phyloP scores from a whole-genome alignment of 2,113 vertebrate species.

The Cephalopholis sonnerati region DNA sequence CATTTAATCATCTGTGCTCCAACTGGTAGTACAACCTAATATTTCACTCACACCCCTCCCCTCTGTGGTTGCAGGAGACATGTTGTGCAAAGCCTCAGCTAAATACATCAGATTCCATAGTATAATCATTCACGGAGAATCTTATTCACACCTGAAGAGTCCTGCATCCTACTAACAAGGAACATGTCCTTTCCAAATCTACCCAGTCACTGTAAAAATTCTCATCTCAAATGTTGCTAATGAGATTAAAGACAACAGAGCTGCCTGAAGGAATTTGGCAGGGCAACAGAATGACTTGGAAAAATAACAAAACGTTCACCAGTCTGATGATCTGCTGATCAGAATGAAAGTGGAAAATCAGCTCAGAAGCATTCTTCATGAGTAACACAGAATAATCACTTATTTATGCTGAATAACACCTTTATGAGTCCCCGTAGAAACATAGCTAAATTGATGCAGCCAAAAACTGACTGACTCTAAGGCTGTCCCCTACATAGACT shows the following conservation, averaged over 20 bases:
- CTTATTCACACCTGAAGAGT: neutral
- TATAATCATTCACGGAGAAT: neutral
- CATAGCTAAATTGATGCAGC: neutral
- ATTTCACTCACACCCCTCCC: neutral
- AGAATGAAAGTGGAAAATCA: neutral
- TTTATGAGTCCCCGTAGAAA: neutral
- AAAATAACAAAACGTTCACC: neutral
- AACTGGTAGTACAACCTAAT: neutral
- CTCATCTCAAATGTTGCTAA: neutral
- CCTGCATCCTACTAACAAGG: too few species aligned
- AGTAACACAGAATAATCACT: neutral
- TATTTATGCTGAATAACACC: too few species aligned
- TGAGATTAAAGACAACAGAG: neutral
- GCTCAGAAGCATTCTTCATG: neutral
- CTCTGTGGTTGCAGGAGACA: neutral
- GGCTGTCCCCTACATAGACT: too few species aligned
- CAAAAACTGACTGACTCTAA: neutral
- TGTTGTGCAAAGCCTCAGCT: neutral
- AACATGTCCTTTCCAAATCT: neutral
- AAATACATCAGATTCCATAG: neutral
- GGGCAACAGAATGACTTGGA: neutral
- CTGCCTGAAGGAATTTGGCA: neutral
- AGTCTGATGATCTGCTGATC: neutral
- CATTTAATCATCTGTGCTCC: constrained; percentile 16
- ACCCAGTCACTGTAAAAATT: too few species aligned